A percentile compares a stretch with the other conserved stretches of the same genome.
Conservation (phyloP, 2,113 vertebrate genomes). For the Neopipo cinnamomea region DNA sequence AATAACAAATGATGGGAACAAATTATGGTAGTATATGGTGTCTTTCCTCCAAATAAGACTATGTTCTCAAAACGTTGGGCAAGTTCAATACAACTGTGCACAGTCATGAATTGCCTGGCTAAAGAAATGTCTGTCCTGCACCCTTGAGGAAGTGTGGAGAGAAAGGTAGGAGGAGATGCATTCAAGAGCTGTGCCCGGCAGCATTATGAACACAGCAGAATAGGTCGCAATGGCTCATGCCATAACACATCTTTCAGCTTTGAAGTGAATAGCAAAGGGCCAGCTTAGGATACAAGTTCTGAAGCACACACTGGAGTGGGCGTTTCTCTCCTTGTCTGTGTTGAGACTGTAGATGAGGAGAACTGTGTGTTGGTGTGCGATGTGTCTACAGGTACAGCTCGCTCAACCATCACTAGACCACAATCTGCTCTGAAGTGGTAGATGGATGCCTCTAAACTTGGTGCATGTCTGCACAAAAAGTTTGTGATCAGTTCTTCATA, state of each 20-base stretch:
- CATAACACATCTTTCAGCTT: not conserved
- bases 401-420: not conserved
- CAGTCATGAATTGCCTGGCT: not conserved
- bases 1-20: not conserved
- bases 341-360: not conserved
- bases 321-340: not conserved
- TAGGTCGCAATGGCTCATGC: not conserved
- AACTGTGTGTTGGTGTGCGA: fast-evolving
- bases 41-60: constrained; percentile 7
- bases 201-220: not conserved
- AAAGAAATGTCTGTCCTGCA: not conserved
- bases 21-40: not conserved
- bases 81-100: not conserved
- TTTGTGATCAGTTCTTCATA: not conserved
- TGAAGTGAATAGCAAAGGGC: not conserved
- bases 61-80: not conserved
- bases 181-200: not conserved
- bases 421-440: constrained; percentile 1
- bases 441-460: not conserved
- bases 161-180: not conserved
- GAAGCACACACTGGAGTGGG: not conserved
- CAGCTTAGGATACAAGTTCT: not conserved
- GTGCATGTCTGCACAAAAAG: not conserved
- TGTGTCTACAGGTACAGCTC: not conserved
- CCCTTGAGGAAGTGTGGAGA: not conserved